A percentile compares a stretch with the other conserved stretches of the same genome.
Conservation (phyloP, 1,140 invertebrate species). For the Cydia pomonella region DNA sequence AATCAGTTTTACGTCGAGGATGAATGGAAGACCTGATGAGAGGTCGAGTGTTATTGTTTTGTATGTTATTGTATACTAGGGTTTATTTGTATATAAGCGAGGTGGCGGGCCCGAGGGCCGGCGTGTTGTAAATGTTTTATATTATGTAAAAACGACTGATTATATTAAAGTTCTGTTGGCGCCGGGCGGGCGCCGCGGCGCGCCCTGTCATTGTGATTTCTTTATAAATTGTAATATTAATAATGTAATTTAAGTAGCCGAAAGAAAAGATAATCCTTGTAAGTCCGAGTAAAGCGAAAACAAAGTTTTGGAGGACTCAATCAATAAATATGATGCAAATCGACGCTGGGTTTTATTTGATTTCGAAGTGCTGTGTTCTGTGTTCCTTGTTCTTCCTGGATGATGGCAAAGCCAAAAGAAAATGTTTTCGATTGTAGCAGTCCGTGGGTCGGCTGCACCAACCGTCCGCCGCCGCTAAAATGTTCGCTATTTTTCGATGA, state of each 20-base stretch:
- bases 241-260: slow-evolving; percentile 75
- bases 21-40: not conserved
- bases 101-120: not conserved
- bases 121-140: slow-evolving; percentile 49
- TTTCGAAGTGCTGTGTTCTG: not conserved
- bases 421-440: not conserved
- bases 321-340: slow-evolving; percentile 79
- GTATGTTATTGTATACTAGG: not conserved
- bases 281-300: slow-evolving; percentile 74
- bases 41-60: not conserved
- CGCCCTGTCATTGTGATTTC: slow-evolving; percentile 73
- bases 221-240: slow-evolving; percentile 70
- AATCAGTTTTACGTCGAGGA: not conserved
- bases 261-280: slow-evolving; percentile 76
- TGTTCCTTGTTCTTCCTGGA: too few relatives aligned
- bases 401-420: too few relatives aligned
- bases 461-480: too few relatives aligned
- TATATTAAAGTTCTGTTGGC: slow-evolving; percentile 53
- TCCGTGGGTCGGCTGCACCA: too few relatives aligned
- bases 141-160: slow-evolving; percentile 63
- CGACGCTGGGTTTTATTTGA: slow-evolving; percentile 67
- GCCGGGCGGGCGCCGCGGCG: slow-evolving; percentile 47
- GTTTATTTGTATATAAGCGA: slow-evolving; percentile 11
- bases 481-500: too few relatives aligned
- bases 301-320: slow-evolving; percentile 74